Percentiles rank a stretch among this genome's conserved stretches.
Conservation (phyloP, 2,113 vertebrate genomes). For the Scopus umbretta region DNA sequence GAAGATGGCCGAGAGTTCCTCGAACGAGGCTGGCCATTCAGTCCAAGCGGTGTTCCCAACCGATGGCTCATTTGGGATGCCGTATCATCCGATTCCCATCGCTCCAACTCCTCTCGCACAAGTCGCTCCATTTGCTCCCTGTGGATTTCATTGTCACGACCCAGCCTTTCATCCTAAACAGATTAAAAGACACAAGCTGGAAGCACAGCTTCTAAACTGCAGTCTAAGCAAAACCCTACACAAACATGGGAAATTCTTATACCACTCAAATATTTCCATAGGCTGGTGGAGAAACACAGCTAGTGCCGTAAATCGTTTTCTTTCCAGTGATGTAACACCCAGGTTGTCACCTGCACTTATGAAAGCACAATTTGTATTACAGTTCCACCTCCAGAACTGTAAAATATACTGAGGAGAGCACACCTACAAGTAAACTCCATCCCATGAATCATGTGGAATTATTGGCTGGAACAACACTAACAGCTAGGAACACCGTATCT, state of each 20-base stretch:
- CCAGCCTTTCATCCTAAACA: slow-evolving; percentile 85
- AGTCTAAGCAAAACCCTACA: not conserved
- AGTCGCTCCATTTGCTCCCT: slow-evolving; percentile 91
- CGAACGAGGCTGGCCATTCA: slow-evolving; percentile 67
- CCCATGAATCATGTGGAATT: not conserved
- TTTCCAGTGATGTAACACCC: not conserved
- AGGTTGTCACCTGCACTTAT: not conserved
- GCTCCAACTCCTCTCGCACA: slow-evolving; percentile 90
- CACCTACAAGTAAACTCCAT: not conserved
- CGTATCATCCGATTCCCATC: slow-evolving; percentile 89
- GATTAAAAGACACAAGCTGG: not conserved
- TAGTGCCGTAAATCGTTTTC: not conserved
- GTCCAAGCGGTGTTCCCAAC: slow-evolving; percentile 71
- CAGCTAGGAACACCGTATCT: not conserved
- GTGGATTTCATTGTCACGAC: slow-evolving; percentile 83
- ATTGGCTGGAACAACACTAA: not conserved
- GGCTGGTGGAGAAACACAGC: not conserved
- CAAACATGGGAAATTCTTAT: not conserved
- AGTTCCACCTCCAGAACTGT: not conserved
- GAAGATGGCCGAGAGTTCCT: slow-evolving; percentile 79
- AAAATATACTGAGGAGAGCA: not conserved
- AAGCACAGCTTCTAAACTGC: not conserved
- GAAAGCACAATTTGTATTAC: not conserved
- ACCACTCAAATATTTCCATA: not conserved
- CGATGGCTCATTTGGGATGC: slow-evolving; percentile 85